Base-by-base conservation (phyloP, 92 coral and sea anemone species). In the Paragorgia papillata region DNA sequence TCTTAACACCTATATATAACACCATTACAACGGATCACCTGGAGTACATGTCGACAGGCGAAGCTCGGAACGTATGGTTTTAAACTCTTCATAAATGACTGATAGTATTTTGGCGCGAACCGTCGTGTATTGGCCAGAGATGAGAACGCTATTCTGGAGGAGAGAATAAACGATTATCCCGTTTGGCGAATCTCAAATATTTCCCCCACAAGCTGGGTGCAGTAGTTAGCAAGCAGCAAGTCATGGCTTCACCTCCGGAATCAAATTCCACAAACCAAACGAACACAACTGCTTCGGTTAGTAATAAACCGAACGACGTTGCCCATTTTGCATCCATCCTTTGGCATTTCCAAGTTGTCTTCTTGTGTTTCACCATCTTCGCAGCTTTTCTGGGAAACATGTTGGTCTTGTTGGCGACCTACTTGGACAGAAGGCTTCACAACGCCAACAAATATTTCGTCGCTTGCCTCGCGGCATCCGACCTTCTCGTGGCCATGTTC, bases 371-470 rank as follows among this genome's bases (percentile, higher is more conserved):
- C 32, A 71, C 65, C 51, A 71, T 71, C 25, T 53, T 71, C 63
- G 78, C 78, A 13, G 78, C 62, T 56, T 2, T 56, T 2, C 62
- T 56, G 6, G 62, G 62, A 49, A 71, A 71, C 19, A 1, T 58
- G n/a, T 9, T 71, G 20, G 78, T 71, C 20, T 55, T 71, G 29
- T n/a, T 56, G 27, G 78, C 78, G 1, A 58, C 58, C n/a, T 71
- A 71, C 28, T 19, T 54, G 50, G 78, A 71, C 32, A 71, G 54
- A 34, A 7, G 44, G 34, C 78, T 71, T 0, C 78, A 71, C 65
- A 71, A 71, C 65, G 78, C 78, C 41, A 71, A 71, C 64, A 71
- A 71, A 34, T 71, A 53, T 44, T 71, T 71, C 33, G 78, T 71
- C 44, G 78, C 78, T 40, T 53, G 78, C 32, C 78, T 71, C 40